Percentiles rank a stretch among this genome's conserved stretches.
phyloP scores from a whole-genome alignment of 1,140 invertebrate species.

The Habropoda laboriosa region DNA sequence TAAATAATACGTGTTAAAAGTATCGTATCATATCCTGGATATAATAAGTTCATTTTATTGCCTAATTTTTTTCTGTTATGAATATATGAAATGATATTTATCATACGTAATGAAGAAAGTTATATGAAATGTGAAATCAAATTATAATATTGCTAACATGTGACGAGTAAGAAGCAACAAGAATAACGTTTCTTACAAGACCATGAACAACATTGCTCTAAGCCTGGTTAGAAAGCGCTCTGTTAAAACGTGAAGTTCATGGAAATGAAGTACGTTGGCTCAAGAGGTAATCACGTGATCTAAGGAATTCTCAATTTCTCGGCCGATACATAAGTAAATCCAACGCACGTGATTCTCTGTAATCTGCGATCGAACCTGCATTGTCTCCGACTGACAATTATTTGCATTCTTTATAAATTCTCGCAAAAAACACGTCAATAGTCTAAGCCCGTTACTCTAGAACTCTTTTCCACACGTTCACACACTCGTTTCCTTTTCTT shows the following conservation, averaged over 20 bases:
- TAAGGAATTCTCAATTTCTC: slow-evolving; percentile 11
- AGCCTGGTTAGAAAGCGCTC: slow-evolving; percentile 19
- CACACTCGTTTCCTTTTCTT: slow-evolving; percentile 32
- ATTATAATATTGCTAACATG: not conserved
- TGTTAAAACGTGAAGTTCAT: slow-evolving; percentile 4
- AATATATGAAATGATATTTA: not conserved
- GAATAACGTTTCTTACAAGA: not conserved
- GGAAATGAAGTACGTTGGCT: slow-evolving; percentile 19
- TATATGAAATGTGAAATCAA: not conserved
- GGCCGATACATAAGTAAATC: not conserved
- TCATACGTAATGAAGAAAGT: not conserved
- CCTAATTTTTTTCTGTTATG: not conserved
- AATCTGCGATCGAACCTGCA: slow-evolving; percentile 34
- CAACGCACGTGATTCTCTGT: not conserved
- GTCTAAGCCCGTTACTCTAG: not conserved
- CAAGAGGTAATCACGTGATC: not conserved
- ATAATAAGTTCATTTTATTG: not conserved
- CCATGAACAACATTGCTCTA: not conserved
- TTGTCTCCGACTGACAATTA: slow-evolving; percentile 17
- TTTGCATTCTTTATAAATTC: slow-evolving; percentile 37
- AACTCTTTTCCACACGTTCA: slow-evolving; percentile 2
- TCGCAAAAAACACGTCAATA: not conserved
- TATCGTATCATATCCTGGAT: not conserved
- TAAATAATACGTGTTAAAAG: not conserved
- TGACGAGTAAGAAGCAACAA: not conserved